These are phyloP conservation scores for Megaptera novaeangliae DNA, from an alignment of 2,113 vertebrate genomes.

Conservation along the genomic window DNA sequence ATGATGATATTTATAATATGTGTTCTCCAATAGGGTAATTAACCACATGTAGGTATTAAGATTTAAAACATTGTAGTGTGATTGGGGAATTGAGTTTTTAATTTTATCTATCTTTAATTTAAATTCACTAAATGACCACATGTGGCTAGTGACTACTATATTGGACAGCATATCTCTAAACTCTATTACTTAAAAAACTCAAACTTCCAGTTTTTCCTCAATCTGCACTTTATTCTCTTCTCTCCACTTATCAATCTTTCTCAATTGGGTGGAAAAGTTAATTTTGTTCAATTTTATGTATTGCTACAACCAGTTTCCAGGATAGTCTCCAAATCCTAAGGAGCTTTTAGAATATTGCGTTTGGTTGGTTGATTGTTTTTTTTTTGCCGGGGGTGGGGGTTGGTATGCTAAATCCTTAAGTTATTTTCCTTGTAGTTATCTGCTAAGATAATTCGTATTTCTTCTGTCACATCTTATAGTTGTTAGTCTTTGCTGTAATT, in stretches of 20 bases:
- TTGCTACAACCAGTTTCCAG: background rate
- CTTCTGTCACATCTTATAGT: background rate
- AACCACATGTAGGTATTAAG: background rate
- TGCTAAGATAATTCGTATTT: background rate
- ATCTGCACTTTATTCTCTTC: background rate
- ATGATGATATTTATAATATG: background rate
- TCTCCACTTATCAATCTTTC: background rate
- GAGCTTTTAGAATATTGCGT: background rate
- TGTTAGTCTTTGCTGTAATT: background rate
- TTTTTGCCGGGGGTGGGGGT: background rate
- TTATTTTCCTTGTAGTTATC: background rate
- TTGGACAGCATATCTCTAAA: background rate
- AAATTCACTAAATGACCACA: background rate
- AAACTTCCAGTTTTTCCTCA: background rate
- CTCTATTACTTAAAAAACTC: background rate
- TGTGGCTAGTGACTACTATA: background rate
- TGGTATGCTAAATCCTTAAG: background rate
- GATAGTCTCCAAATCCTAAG: background rate
- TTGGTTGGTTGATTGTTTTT: background rate
- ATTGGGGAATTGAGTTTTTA: background rate
- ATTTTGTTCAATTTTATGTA: background rate
- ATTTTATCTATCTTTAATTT: background rate
- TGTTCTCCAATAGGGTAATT: background rate
- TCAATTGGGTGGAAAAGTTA: background rate
- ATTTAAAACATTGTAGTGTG: background rate